Evolutionary conservation across 2,113 vertebrate genomes (phyloP).

Genomic region (Daubentonia madagascariensis): DNA sequence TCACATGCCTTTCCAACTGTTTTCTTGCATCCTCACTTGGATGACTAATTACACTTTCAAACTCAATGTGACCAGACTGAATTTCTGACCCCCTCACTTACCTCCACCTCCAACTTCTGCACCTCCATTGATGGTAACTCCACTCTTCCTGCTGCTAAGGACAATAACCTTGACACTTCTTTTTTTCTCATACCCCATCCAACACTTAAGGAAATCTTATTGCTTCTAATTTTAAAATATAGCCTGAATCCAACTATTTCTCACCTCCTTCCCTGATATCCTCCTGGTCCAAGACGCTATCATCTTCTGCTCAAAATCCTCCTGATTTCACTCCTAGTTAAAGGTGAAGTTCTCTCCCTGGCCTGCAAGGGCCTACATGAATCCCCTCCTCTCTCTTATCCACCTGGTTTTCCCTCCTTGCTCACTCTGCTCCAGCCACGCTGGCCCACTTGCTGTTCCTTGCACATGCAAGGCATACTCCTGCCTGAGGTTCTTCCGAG

Average conservation of each 20-base stretch:
- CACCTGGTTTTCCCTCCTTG: background rate
- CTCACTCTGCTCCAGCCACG: background rate
- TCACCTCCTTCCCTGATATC: background rate
- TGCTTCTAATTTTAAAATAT: background rate
- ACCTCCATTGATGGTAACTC: background rate
- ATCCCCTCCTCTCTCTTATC: background rate
- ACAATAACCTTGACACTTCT: background rate
- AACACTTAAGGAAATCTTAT: background rate
- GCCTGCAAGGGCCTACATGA: background rate
- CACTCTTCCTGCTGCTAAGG: background rate
- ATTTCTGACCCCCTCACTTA: background rate
- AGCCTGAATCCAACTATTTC: background rate
- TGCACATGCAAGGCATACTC: too few relatives aligned
- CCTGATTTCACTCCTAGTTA: background rate
- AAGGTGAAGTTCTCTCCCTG: background rate
- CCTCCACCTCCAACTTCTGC: background rate
- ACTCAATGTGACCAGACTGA: background rate
- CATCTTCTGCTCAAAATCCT: background rate
- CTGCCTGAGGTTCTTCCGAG: background rate
- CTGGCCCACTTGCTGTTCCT: background rate
- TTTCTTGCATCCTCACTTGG: background rate
- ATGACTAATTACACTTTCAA: background rate
- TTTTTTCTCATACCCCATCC: background rate
- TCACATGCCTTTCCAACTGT: background rate
- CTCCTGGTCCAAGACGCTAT: background rate